Evolutionary conservation across 2,113 vertebrate genomes (phyloP).

Genomic region (Fulmarus glacialis): DNA sequence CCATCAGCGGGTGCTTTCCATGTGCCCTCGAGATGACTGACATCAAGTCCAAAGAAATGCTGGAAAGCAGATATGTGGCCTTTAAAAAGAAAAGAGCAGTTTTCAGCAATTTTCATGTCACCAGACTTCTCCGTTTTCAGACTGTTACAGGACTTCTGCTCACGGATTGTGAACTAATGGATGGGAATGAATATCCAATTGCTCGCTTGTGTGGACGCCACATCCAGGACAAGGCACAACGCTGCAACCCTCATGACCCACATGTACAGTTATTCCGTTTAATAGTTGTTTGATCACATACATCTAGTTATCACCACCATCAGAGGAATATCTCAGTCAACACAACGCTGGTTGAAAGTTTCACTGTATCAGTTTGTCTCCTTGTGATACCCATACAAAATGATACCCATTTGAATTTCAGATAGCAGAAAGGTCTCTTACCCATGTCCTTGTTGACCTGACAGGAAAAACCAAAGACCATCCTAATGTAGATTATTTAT

Average conservation of each 20-base stretch:
- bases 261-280: not conserved
- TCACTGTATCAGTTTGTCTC: not conserved
- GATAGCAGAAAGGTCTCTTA: not conserved
- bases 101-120: not conserved
- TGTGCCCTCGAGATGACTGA: rapidly evolving
- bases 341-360: not conserved
- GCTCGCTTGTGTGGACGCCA: too few species aligned
- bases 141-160: not conserved
- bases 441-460: not conserved
- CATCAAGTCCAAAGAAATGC: not conserved
- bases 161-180: not conserved
- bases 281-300: not conserved
- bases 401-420: not conserved
- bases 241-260: not conserved
- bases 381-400: not conserved
- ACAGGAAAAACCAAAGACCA: not conserved
- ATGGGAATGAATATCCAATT: too few species aligned
- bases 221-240: not conserved
- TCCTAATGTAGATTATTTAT: not conserved
- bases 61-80: not conserved
- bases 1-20: rapidly evolving
- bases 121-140: not conserved
- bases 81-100: not conserved
- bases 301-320: not conserved
- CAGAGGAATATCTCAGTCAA: not conserved